phyloP scores from a whole-genome alignment of 1,140 invertebrate genomes.

The Linepithema humile region DNA sequence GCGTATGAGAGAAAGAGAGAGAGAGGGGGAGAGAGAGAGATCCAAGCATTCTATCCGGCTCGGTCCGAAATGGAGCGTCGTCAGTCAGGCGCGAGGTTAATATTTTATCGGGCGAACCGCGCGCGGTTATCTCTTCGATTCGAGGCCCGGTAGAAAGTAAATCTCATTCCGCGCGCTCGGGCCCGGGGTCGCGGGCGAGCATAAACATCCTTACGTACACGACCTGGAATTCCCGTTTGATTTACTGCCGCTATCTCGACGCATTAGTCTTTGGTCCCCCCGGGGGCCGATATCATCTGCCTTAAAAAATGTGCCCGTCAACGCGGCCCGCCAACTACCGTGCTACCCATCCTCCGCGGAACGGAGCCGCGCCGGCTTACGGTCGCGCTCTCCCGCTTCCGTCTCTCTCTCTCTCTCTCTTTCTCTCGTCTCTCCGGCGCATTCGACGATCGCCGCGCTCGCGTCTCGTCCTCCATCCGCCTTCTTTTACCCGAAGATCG shows the following conservation, averaged over 20 bases:
- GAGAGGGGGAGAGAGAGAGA: background rate
- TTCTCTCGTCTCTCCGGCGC: background rate
- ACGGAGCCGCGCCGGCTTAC: conserved; percentile 62
- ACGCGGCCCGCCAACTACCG: conserved; percentile 73
- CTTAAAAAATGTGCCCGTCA: conserved; percentile 75
- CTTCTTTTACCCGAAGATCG: conserved; percentile 32
- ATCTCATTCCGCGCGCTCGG: conserved; percentile 59
- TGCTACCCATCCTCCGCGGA: conserved; percentile 73
- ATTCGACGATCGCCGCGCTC: conserved; percentile 8
- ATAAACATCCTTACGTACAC: conserved; percentile 73
- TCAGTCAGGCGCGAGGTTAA: conserved; percentile 60
- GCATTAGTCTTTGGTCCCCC: conserved; percentile 75
- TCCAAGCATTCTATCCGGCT: background rate
- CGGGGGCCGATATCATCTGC: conserved; percentile 74
- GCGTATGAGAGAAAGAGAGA: background rate
- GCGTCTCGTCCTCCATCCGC: background rate
- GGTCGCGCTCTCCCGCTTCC: conserved; percentile 11
- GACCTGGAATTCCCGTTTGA: conserved; percentile 74
- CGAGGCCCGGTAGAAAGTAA: conserved; percentile 70
- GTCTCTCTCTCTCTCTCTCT: background rate
- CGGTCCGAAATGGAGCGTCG: conserved; percentile 47
- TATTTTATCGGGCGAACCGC: conserved; percentile 61
- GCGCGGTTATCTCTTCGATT: conserved; percentile 64
- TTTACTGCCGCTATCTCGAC: conserved; percentile 75
- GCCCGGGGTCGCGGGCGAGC: conserved; percentile 66